Base-by-base conservation (phyloP, 2,113 vertebrate species). In the Zosterops hypoxanthus region DNA sequence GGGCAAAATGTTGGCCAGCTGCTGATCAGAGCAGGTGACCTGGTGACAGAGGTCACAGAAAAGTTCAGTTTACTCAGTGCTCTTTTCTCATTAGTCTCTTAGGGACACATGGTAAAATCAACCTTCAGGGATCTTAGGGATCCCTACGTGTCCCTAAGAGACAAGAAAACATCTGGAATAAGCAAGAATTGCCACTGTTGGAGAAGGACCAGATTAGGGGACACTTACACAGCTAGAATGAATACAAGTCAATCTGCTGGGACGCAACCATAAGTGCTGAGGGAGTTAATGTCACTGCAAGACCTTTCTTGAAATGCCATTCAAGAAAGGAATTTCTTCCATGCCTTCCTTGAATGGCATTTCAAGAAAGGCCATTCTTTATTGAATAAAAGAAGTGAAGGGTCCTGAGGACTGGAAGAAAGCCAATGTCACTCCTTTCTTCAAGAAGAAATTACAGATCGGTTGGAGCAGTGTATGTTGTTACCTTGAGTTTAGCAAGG, bases 1-100 rank as follows among this genome's bases (percentile, higher is more conserved):
- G 68, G 20, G 14, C 13, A 64, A 84, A 90, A 61, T 69, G 19
- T 4, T 33, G 61, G 9, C 16, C 16, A 23, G 1, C 20, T 47
- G 20, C 46, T 60, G 61, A 75, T 25, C 3, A 2, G 24, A 28
- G 17, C 39, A 75, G 39, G 36, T 0, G 1, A 46, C 10, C 12
- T 52, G 33, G 19, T 46, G 20, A 68, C 16, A 53, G 36, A 53
- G 33, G n/a, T 29, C 7, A 22, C 8, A 20, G n/a, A 46, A 75
- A 39, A 47, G 33, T 39, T 8, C 28, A 53, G 4, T 7, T 12
- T 33, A 20, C 3, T 72, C n/a, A 26, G 7, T 36, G 19, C 8
- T 55, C 14, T 71, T 76, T 91, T 82, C 71, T 59, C 12, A 25
- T 36, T 49, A 18, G 4, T n/a, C 13, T 68, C 46, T 61, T 49